Conservation (phyloP, 2,113 vertebrate species). For the Indicator indicator region DNA sequence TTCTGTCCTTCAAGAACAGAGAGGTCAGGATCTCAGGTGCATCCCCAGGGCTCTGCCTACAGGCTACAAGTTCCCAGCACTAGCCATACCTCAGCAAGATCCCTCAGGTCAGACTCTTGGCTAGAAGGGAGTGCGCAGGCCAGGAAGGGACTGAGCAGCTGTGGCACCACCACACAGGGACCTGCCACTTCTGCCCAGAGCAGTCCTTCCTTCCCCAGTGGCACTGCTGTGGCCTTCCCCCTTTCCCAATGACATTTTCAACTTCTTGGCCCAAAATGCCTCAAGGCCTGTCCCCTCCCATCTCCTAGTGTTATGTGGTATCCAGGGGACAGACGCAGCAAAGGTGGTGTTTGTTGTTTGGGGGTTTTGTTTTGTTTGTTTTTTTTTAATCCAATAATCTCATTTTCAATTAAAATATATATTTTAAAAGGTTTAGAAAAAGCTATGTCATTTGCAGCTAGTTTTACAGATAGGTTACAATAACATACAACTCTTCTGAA, state of each 20-base stretch:
- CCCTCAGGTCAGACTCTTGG: background rate
- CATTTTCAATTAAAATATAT: slow-evolving; percentile 72
- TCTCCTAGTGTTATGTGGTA: slow-evolving; percentile 60
- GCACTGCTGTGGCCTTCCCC: background rate
- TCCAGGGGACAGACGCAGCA: slow-evolving; percentile 56
- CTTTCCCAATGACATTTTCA: background rate
- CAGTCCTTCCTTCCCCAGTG: background rate
- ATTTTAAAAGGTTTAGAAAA: slow-evolving; percentile 79
- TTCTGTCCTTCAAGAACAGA: background rate
- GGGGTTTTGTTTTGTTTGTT: background rate
- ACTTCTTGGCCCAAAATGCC: slow-evolving; percentile 10
- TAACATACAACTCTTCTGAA: slow-evolving; percentile 59
- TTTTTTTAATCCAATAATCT: slow-evolving; percentile 65
- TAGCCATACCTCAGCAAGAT: background rate
- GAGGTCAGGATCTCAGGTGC: background rate
- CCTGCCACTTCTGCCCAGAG: background rate
- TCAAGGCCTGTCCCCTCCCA: background rate
- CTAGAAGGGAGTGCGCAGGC: background rate
- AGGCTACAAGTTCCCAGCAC: background rate
- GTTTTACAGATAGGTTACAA: slow-evolving; percentile 73
- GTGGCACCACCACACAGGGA: background rate
- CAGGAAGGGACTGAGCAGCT: background rate
- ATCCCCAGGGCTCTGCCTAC: background rate
- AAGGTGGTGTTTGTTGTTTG: background rate
- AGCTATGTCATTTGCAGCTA: slow-evolving; percentile 77